Percentiles rank a stretch among this genome's conserved stretches.
phyloP scores from a whole-genome alignment of 2,888 invertebrate genomes.

The Xestia xanthographa region DNA sequence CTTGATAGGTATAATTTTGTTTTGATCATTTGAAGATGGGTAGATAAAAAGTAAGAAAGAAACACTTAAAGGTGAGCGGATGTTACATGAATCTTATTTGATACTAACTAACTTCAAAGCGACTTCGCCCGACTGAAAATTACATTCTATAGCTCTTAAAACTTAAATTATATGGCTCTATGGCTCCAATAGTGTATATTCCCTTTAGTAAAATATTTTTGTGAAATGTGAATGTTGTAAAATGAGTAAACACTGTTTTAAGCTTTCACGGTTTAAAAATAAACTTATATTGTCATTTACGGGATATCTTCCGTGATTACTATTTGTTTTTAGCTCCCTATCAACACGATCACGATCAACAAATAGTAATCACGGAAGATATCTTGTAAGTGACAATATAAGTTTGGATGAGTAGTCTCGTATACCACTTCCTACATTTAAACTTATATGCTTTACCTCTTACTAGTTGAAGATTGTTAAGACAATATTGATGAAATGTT shows the following conservation, averaged over 20 bases:
- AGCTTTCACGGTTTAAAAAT: too few species aligned
- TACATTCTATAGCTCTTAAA: not conserved
- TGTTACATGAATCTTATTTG: not conserved
- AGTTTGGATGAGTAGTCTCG: not conserved
- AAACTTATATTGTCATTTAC: too few species aligned
- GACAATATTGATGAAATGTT: not conserved
- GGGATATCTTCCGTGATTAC: too few species aligned
- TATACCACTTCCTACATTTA: not conserved
- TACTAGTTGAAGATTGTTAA: not conserved
- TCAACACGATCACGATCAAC: too few species aligned
- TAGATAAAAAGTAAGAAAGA: not conserved
- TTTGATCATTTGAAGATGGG: constrained; percentile 5
- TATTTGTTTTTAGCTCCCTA: too few species aligned
- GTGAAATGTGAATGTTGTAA: too few species aligned
- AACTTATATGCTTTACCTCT: not conserved
- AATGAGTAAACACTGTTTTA: too few species aligned
- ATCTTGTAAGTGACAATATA: too few species aligned
- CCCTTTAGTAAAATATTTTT: not conserved
- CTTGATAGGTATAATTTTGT: constrained; percentile 41
- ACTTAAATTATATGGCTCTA: too few species aligned
- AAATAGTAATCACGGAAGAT: too few species aligned
- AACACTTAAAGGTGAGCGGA: not conserved
- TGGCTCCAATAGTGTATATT: not conserved
- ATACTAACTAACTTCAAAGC: not conserved
- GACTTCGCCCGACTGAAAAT: not conserved